Base-by-base conservation (phyloP, 2,113 vertebrate species). In the Madoqua kirkii region DNA sequence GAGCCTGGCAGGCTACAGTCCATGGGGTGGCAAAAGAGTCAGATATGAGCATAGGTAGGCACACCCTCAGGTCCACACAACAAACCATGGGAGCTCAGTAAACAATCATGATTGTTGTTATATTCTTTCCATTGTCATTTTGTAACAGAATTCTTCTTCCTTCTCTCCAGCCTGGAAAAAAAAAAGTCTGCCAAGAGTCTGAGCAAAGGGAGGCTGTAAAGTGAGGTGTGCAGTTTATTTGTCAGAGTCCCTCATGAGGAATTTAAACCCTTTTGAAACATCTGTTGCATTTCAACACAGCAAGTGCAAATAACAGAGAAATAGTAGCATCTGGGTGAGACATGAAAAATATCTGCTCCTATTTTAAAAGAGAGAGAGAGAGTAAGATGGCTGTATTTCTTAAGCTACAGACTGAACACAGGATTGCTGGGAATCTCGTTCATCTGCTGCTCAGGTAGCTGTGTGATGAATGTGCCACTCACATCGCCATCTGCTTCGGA, bases 391-490 rank as follows among this genome's bases (percentile, higher is more conserved):
- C 71, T 93, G 90, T 13, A 96, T 95, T 97, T 96, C 93, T 98
- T 96, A 97, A 82, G 90, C 67, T 91, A 95, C 98, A 97, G 76
- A 88, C 76, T 81, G 96, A 98, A 96, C 88, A 96, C 86, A 83
- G 89, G 90, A 98, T 96, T 31, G 19, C 88, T 50, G 89, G 95
- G 91, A 89, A 84, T 95, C 91, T 95, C 36, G 74, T 82, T 78
- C 93, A 83, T 79, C 93, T 25, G 97, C 59, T 78, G 89, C 97
- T 96, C 97, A 91, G 92, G 98, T 98, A 98, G 96, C 96, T 64
- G 85, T 15, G 84, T 99, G 99, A 99, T 99, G 98, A 98, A 99
- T 98, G 98, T 96, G 94, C 96, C 89, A 88, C 45, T 78, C 43
- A 92, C 98, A 94, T 91, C 88, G 96, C 92, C 98, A 98, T 98